Conservation (phyloP, 2,888 invertebrate species). For the Pseudococcus longispinus region DNA sequence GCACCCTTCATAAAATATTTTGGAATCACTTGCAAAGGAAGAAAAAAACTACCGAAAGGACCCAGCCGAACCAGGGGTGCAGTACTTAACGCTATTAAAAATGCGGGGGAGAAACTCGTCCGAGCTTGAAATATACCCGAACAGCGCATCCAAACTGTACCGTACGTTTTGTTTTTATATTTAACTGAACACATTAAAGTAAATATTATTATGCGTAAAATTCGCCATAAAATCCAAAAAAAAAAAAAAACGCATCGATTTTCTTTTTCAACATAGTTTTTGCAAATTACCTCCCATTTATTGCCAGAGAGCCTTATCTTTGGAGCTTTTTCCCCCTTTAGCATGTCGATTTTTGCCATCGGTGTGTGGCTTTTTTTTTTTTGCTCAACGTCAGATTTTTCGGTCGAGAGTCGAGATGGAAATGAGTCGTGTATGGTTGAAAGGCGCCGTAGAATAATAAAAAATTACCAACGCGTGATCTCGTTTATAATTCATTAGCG, state of each 20-base stretch:
- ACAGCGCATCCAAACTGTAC: background rate
- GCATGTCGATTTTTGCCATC: background rate
- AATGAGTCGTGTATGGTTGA: background rate
- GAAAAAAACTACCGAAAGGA: background rate
- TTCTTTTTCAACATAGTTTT: constrained; percentile 17
- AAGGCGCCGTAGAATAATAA: background rate
- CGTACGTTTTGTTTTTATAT: constrained; percentile 50
- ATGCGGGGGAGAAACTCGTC: constrained; percentile 39
- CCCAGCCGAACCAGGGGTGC: background rate
- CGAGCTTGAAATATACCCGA: constrained; percentile 31
- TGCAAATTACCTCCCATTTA: constrained; percentile 55
- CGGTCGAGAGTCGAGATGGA: background rate
- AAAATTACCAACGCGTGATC: constrained; percentile 30
- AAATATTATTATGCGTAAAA: constrained; percentile 57
- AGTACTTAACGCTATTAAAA: constrained; percentile 48
- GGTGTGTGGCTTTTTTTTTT: background rate
- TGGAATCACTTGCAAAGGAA: constrained; percentile 27
- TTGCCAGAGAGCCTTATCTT: background rate
- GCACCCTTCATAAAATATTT: constrained; percentile 1
- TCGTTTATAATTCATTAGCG: constrained; percentile 27
- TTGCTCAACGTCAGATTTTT: background rate
- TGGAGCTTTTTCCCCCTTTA: background rate
- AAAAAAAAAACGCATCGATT: constrained; percentile 50
- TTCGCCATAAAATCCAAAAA: constrained; percentile 49
- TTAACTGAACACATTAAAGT: constrained; percentile 55